Base-by-base conservation (phyloP, 2,113 vertebrate species). In the Otolemur garnettii region DNA sequence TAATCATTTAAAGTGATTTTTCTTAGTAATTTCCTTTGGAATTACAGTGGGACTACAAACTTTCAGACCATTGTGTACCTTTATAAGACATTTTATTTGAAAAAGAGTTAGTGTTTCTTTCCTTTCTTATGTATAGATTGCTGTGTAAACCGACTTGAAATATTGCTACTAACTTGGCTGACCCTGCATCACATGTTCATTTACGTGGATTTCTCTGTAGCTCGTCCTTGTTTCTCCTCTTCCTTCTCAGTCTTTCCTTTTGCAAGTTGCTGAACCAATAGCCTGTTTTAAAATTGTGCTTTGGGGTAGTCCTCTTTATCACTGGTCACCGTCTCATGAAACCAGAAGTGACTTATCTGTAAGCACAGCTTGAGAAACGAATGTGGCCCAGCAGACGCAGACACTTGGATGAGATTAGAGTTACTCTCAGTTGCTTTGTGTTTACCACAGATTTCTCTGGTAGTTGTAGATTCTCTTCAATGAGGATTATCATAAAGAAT, bases 381-480 rank as follows among this genome's bases (percentile, higher is more conserved):
- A 69, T 4, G 4, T 53, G 79, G 91, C 82, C 69, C 38, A 33
- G 78, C 33, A 33, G 89, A 97, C 95, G 38, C 71, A 96, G 66
- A 92, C 91, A 75, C 91, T 96, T 94, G 88, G 38, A 91, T 93
- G 88, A 95, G 83, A 91, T 94, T 87, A 93, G 82, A 77, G 94
- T 96, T 87, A 57, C 77, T 94, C 33, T 74, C 18, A 57, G 83
- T 38, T 87, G 26, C 55, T 95, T 82, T 95, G 69, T 95, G 89
- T 82, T 96, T 92, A 50, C 90, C 77, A 69, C 28, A 57, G 86
- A 94, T 96, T 91, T 92, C 62, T 94, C 33, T 87, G 87, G 26
- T 74, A 69, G 83, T 91, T 96, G 83, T 87, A 87, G 86, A 45
- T 71, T 92, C 42, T 94, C 11, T 89, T 91, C 87, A 21, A 1